Evolutionary conservation across 2,888 invertebrate species (phyloP).

Genomic region (Conops quadrifasciatus): DNA sequence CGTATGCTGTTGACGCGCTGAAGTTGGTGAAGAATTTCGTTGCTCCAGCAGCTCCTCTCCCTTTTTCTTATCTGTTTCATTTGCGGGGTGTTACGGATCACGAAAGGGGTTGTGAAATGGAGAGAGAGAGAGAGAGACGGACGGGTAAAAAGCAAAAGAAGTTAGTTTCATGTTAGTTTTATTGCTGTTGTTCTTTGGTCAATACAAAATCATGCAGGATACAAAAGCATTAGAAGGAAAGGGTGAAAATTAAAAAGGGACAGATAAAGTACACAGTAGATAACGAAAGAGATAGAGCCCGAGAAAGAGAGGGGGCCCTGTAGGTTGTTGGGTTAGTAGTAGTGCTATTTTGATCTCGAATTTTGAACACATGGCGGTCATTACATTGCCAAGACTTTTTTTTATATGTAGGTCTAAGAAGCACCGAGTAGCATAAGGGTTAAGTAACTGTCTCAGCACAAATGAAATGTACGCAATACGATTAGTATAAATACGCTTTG

Average conservation of each 20-base stretch:
- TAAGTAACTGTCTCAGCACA: no score
- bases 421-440: no score
- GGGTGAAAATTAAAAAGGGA: not conserved
- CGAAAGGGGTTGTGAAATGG: not conserved
- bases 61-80: conserved; percentile 59
- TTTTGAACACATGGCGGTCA: no score
- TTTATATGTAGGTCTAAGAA: no score
- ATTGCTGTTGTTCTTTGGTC: conserved; percentile 23
- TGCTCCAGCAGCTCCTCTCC: conserved; percentile 54
- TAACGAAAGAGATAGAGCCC: not conserved
- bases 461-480: no score
- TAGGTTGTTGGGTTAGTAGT: not conserved
- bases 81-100: not conserved
- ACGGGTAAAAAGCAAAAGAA: conserved; percentile 18
- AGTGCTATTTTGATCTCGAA: no score
- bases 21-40: conserved; percentile 52
- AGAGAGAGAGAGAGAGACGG: conserved; percentile 31
- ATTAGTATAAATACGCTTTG: no score
- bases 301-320: not conserved
- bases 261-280: not conserved
- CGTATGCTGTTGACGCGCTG: conserved; percentile 42
- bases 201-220: conserved; percentile 7
- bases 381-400: no score
- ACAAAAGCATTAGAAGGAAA: not conserved
- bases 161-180: conserved; percentile 27